Conservation (phyloP, 2,888 invertebrate species). For the Silvanus unidentatus region DNA sequence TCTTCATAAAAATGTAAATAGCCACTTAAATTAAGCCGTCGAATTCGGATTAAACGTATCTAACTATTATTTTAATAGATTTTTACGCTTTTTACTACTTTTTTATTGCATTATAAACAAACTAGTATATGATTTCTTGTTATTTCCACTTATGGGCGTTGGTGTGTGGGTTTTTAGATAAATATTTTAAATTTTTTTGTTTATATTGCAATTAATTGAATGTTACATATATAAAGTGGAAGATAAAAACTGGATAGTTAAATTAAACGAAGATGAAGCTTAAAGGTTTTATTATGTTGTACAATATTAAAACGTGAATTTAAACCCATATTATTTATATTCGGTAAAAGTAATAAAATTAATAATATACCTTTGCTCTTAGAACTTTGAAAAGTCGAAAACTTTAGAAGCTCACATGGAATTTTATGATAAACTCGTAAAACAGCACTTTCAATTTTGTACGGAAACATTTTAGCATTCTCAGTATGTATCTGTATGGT, state of each 20-base stretch:
- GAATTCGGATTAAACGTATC: constrained; percentile 12
- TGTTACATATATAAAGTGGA: too few relatives aligned
- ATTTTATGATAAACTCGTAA: constrained; percentile 31
- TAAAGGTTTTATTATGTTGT: too few relatives aligned
- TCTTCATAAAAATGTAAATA: constrained; percentile 29
- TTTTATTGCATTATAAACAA: too few relatives aligned
- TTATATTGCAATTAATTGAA: too few relatives aligned
- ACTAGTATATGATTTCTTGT: too few relatives aligned
- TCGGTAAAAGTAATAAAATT: constrained; percentile 8
- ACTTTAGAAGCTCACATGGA: constrained; percentile 16
- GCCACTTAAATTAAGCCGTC: constrained; percentile 23
- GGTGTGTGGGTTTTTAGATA: too few relatives aligned
- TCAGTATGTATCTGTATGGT: too few relatives aligned
- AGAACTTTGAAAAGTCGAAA: constrained; percentile 6
- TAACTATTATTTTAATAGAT: neutral
- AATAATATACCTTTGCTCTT: constrained; percentile 6
- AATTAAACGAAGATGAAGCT: too few relatives aligned
- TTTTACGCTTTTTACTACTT: too few relatives aligned
- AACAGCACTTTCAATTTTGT: constrained; percentile 33
- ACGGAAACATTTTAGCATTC: constrained; percentile 16
- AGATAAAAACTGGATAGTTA: too few relatives aligned
- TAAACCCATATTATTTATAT: constrained; percentile 4
- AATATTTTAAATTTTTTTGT: neutral
- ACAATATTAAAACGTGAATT: constrained; percentile 1
- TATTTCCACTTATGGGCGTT: too few relatives aligned